phyloP scores from a whole-genome alignment of 1,140 invertebrate species.

The Bombus consobrinus region DNA sequence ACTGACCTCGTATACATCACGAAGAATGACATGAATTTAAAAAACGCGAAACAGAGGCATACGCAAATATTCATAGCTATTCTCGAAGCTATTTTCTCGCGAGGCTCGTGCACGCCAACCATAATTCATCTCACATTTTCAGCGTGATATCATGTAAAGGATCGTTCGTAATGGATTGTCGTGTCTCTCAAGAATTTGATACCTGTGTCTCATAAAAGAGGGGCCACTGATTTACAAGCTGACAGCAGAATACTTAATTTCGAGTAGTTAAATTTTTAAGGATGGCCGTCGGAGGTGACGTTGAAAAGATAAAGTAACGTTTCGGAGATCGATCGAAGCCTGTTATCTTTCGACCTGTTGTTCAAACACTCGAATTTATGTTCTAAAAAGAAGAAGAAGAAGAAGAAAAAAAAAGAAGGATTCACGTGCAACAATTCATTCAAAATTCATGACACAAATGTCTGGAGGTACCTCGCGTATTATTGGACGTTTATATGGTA shows the following conservation, averaged over 20 bases:
- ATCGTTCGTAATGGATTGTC: background rate
- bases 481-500: background rate
- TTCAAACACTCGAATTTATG: background rate
- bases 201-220: background rate
- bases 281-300: background rate
- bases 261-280: background rate
- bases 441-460: background rate
- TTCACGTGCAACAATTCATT: background rate
- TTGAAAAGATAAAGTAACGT: background rate
- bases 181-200: background rate
- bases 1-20: background rate
- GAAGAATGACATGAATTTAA: no score
- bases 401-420: no score
- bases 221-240: background rate
- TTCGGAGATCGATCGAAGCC: background rate
- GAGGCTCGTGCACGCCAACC: background rate
- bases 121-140: slow-evolving; percentile 4
- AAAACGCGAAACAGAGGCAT: background rate
- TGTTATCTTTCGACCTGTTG: background rate
- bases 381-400: background rate
- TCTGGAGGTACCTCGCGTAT: background rate
- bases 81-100: no score
- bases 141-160: background rate
- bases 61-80: background rate
- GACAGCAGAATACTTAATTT: background rate